Evolutionary conservation across 2,888 invertebrate genomes (phyloP), one percentile per base, ranked within the genome.

Genomic region (Stratiomys singularior): DNA sequence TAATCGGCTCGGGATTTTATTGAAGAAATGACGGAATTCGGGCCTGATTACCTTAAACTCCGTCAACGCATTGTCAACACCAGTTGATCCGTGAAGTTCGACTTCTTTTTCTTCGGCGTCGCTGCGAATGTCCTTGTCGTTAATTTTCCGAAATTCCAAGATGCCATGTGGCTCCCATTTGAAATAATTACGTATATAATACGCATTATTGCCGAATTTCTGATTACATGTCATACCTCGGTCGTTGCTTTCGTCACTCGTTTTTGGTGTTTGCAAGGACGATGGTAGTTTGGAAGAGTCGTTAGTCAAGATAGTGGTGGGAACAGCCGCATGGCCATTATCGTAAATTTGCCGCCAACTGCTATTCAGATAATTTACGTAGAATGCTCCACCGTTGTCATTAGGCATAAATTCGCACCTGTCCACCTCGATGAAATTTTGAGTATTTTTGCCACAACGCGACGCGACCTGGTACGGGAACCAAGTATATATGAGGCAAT

Each of bases 401-500:
- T 66, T 67, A 67, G 56, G 56, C 52, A 28, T 27, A 27, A 58
- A 44, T 58, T 66, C 44, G 56, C 77, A 79, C 46, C 71, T 74
- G 69, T 77, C 77, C 67, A 77, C 76, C 58, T 76, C 52, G 23
- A 60, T 28, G 60, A 47, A 79, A 69, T 76, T 79, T 28, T 47
- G n/a, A 21, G 30, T 69, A 58, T 67, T 76, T 30, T 21, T 30
- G 9, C 79, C 79, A 46, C 79, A 79, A n/a, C 60, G 30, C 15
- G 79, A 74, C n/a, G 60, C 23, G 47, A 30, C 46, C 30, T 64
- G 67, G 21, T 76, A 79, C 25, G 79, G 79, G 47, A 77, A 79
- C 79, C 79, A 79, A 4, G 77, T 69, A 71, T 67, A 79, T 25
- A 79, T 47, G 11, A 7, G 23, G 76, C 79, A 79, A 69, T 67